Base-by-base conservation (phyloP, 1,140 invertebrate genomes). In the Drosophila equinoxialis region DNA sequence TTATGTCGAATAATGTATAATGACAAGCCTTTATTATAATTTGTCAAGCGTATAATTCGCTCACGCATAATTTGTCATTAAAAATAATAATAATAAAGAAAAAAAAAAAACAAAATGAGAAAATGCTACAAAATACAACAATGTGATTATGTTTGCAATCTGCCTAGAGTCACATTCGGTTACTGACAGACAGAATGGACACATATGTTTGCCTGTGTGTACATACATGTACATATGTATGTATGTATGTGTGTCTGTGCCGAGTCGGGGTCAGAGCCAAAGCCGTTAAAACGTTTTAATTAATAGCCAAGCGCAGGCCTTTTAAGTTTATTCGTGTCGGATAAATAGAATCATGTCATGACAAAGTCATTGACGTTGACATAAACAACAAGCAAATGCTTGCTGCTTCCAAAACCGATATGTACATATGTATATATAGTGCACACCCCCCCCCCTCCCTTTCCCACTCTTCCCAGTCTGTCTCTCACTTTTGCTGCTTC, bases 321-420 rank as follows among this genome's bases (percentile, higher is more conserved):
- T 17, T 67, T 62, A 48, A 39, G 65, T 55, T 35, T 48, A 26
- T 60, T n/a, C 42, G 37, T 20, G 64, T 10, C 30, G 42, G 30
- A 41, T 20, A 45, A 59, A 64, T 59, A 68, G 67, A 67, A 65
- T 64, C 66, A 67, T 63, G 63, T 83, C 75, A 61, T 68, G 65
- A 82, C 80, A 82, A 82, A 79, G 75, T 81, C 75, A 69, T 82
- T 77, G 66, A 65, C 63, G 74, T 66, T 66, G 79, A 82, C 75
- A 83, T 79, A 71, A 82, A 68, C 80, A 75, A 79, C 55, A 35
- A 57, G 75, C 69, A 62, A 79, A 82, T 74, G 74, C 65, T 69
- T 69, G 51, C 66, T 71, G 30, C 30, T 30, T 13, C 54, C 42
- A 42, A 42, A n/a, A 51, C 45, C 45, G 7, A 51, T 48, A 48